Evolutionary conservation across 2,113 vertebrate species (phyloP).

Genomic region (Electrona antarctica): DNA sequence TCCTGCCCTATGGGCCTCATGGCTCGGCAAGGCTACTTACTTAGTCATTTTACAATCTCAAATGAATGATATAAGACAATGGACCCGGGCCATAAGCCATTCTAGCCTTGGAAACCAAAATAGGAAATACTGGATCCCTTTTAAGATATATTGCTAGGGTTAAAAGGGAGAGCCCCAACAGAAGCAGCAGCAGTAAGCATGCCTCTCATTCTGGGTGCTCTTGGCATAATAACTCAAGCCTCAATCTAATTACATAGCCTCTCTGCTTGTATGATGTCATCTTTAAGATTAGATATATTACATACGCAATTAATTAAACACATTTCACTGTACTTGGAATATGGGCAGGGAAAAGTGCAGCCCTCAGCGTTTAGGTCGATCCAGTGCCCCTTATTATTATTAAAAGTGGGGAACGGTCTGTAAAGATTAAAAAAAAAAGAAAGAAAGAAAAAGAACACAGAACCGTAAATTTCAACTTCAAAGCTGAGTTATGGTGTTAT

Average conservation of each 20-base stretch:
- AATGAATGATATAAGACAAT: background rate
- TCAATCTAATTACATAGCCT: background rate
- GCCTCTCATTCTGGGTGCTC: background rate
- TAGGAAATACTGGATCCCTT: too few species aligned
- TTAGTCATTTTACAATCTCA: background rate
- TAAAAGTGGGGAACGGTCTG: background rate
- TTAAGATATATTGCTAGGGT: background rate
- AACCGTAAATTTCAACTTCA: background rate
- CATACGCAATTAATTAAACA: slow-evolving; percentile 11
- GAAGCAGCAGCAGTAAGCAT: background rate
- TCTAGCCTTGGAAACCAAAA: too few species aligned
- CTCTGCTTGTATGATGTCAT: slow-evolving; percentile 23
- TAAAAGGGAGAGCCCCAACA: background rate
- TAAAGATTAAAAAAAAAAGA: background rate
- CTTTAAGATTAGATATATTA: background rate
- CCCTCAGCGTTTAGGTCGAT: slow-evolving; percentile 14
- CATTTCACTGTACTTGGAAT: background rate
- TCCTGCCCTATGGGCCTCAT: too few species aligned
- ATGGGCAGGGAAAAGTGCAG: background rate
- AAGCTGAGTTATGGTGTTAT: background rate
- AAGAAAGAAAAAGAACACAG: background rate
- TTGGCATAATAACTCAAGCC: background rate
- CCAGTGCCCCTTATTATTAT: background rate
- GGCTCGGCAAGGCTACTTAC: too few species aligned
- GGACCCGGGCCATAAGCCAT: too few species aligned